Evolutionary conservation across 2,113 vertebrate genomes (phyloP).

Genomic region (Saimiri boliviensis): DNA sequence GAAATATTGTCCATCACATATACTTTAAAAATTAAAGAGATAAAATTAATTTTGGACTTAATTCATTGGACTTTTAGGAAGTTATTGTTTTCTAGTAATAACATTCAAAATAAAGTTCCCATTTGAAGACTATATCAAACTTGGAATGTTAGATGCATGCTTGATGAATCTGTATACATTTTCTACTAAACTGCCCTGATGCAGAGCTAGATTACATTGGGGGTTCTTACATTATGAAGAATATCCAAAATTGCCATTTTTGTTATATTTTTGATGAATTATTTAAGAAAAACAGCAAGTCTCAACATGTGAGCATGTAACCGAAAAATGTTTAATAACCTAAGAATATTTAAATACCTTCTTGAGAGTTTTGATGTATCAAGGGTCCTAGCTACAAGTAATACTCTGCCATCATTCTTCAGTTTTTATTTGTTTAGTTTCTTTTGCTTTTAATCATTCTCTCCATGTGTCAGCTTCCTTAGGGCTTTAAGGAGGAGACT

Average conservation of each 20-base stretch:
- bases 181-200: background rate
- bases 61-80: background rate
- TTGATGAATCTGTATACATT: background rate
- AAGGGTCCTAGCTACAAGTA: background rate
- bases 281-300: background rate
- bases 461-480: background rate
- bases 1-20: background rate
- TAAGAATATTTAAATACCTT: background rate
- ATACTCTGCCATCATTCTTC: background rate
- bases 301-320: background rate
- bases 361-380: background rate
- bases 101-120: background rate
- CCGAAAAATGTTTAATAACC: background rate
- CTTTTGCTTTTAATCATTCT: constrained; percentile 17
- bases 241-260: background rate
- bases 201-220: background rate
- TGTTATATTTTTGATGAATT: background rate
- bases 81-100: background rate
- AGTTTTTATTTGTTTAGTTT: background rate
- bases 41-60: background rate
- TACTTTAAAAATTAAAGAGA: background rate
- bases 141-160: background rate
- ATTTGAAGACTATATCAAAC: background rate
- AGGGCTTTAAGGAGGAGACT: background rate
- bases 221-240: background rate